Conservation (phyloP, 1,140 invertebrate species). For the Drosophila arizonae region DNA sequence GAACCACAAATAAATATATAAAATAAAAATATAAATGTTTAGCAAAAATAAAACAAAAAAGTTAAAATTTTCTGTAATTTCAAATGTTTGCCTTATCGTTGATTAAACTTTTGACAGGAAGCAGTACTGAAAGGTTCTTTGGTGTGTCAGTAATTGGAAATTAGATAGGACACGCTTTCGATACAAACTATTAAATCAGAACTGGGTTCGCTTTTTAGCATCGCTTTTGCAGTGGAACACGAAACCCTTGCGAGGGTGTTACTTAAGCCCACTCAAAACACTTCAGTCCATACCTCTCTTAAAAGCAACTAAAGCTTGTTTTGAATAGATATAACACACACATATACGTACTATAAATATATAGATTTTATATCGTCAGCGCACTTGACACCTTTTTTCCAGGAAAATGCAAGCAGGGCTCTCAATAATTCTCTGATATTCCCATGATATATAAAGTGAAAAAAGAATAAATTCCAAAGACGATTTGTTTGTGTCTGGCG, state of each 20-base stretch:
- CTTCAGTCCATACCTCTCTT: neutral
- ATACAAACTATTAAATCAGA: conserved; percentile 4
- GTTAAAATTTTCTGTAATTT: too few species aligned
- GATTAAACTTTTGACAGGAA: neutral
- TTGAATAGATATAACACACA: neutral
- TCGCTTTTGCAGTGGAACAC: conserved; percentile 7
- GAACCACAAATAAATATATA: too few species aligned
- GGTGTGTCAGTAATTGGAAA: conserved; percentile 62
- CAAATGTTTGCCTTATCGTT: neutral
- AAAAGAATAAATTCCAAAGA: conserved; percentile 40
- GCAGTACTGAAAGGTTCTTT: conserved; percentile 42
- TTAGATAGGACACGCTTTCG: conserved; percentile 50
- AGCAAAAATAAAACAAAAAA: too few species aligned
- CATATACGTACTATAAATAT: neutral
- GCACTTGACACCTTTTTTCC: conserved; percentile 16
- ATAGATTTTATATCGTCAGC: neutral
- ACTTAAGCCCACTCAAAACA: neutral
- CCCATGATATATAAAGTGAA: conserved; percentile 21
- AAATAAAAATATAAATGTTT: too few species aligned
- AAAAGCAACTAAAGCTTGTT: neutral
- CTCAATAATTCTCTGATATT: conserved; percentile 42
- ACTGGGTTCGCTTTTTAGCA: neutral
- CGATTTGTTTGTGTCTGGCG: conserved; percentile 68
- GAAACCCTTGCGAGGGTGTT: conserved; percentile 5
- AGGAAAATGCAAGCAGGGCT: conserved; percentile 17